Base-by-base conservation (phyloP, 2,888 invertebrate species). In the Hymenopus coronatus region DNA sequence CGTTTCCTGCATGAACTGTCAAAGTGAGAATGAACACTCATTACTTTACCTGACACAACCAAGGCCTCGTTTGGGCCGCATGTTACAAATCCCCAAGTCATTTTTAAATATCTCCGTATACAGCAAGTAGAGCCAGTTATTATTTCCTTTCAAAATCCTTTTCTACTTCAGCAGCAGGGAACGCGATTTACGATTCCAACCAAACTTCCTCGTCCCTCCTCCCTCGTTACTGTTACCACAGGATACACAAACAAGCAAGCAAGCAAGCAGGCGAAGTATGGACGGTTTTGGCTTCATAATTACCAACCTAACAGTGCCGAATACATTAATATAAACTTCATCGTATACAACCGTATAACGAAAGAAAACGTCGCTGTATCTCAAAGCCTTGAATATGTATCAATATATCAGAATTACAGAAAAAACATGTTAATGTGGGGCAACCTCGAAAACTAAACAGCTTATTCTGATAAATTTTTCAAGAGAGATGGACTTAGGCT, bases 31-130 rank as follows among this genome's bases (percentile, higher is more conserved):
- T n/a, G 3, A 12, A 84, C 6, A 0, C 30, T 9, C 9, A 86
- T 86, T 30, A 54, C 27, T 40, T 94, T 94, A 98, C 98, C 98
- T 94, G 98, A 98, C 91, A 98, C 97, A 82, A 98, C 98, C 85
- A 98, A 95, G 85, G 98, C 98, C 94, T 98, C 98, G 93, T 98
- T 98, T 46, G 98, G 98, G 85, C 98, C 98, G 93, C 98, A 98
- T 90, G 98, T 98, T 88, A 98, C 98, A 93, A 98, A 98, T 92
- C 98, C 98, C 96, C 97, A 97, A 92, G 95, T 95, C 96, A 96
- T 96, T 82, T n/a, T 30, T 20, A 20, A 70, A 70, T 20, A 70
- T 70, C 15, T 70, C 20, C 20, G 1, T 6, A 70, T 1, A 54
- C 15, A 54, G 20, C 15, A 70, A 20, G 54, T 15, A 20, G 20